Conservation (phyloP, 1,140 invertebrate species). For the Drosophila lini region DNA sequence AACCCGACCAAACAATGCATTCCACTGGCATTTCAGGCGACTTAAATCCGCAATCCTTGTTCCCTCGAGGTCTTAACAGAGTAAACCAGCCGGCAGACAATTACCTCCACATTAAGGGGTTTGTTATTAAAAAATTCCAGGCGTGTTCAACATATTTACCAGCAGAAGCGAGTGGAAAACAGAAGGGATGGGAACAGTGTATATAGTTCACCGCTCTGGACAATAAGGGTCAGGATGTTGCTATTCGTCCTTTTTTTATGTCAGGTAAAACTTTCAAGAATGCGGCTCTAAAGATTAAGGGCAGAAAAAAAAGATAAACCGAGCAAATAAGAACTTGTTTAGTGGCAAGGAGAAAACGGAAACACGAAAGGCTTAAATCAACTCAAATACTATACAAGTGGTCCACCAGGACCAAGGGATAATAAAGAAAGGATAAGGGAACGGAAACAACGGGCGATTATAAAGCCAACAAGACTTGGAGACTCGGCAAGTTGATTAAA, state of each 20-base stretch:
- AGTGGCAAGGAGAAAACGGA: conserved; percentile 27
- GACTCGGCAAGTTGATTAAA: conserved; percentile 40
- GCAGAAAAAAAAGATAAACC: conserved; percentile 10
- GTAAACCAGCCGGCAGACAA: conserved; percentile 32
- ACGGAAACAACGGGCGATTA: conserved; percentile 21
- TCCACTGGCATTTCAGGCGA: conserved; percentile 25
- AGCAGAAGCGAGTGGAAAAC: background rate
- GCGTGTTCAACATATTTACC: conserved; percentile 32
- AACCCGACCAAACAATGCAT: conserved; percentile 11
- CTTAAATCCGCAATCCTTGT: conserved; percentile 31
- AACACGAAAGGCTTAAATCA: conserved; percentile 52
- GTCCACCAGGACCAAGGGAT: conserved; percentile 12
- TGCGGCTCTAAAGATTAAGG: conserved; percentile 42
- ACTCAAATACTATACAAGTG: conserved; percentile 42
- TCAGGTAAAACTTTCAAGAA: conserved; percentile 48
- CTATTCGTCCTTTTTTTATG: conserved; percentile 24
- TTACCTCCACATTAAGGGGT: conserved; percentile 52
- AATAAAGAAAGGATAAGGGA: conserved; percentile 20
- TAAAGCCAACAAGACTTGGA: conserved; percentile 24
- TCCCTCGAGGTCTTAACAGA: conserved; percentile 16
- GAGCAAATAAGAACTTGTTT: conserved; percentile 35
- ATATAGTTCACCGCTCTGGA: conserved; percentile 34
- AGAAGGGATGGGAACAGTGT: conserved; percentile 8
- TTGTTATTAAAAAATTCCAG: conserved; percentile 55
- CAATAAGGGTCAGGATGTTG: conserved; percentile 15